Conservation (phyloP, 2,888 invertebrate genomes). For the Troides aeacus region DNA sequence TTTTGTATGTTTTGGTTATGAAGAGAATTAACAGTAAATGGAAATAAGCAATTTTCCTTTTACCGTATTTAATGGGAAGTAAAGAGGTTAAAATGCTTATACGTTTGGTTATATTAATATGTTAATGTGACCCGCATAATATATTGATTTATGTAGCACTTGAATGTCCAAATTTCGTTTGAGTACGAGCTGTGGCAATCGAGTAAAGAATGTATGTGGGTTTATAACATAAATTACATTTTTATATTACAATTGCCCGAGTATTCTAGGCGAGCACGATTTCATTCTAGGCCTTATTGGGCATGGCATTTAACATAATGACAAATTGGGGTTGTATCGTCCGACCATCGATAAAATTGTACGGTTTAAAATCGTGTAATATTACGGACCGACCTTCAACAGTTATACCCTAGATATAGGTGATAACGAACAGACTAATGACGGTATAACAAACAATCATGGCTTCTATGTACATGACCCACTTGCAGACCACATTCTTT, state of each 20-base stretch:
- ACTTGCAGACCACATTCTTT: constrained; percentile 52
- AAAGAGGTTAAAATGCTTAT: neutral
- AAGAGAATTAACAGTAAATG: neutral
- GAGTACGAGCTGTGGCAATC: neutral
- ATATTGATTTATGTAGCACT: neutral
- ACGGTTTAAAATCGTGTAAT: constrained; percentile 1
- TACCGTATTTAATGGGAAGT: constrained; percentile 4
- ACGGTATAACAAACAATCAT: constrained; percentile 40
- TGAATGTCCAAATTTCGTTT: neutral
- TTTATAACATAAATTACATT: neutral
- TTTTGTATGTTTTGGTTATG: neutral
- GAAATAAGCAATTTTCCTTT: constrained; percentile 5
- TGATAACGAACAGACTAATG: constrained; percentile 40
- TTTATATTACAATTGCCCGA: neutral
- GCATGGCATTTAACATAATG: too few species aligned
- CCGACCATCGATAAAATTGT: neutral
- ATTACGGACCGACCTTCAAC: constrained; percentile 6
- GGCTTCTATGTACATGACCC: constrained; percentile 47
- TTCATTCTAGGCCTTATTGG: too few species aligned
- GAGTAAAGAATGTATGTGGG: constrained; percentile 1
- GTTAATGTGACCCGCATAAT: neutral
- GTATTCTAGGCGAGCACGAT: too few species aligned
- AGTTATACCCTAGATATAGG: constrained; percentile 31
- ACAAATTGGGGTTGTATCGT: too few species aligned
- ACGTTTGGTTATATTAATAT: neutral